Conservation (phyloP, 2,888 invertebrate species). For the Leuctra nigra region DNA sequence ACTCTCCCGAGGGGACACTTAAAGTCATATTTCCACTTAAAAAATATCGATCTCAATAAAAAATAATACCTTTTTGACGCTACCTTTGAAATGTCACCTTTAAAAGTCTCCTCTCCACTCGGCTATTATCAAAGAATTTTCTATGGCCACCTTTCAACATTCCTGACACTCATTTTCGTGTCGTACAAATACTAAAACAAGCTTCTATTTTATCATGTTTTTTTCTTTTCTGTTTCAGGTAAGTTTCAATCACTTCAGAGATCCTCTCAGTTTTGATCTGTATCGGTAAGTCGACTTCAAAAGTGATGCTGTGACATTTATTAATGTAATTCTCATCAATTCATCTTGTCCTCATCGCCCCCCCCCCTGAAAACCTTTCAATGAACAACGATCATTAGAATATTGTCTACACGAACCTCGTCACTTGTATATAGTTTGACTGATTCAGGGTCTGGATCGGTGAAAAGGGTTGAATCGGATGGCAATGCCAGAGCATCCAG, state of each 20-base stretch:
- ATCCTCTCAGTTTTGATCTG: not conserved
- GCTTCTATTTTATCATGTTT: not conserved
- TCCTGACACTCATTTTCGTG: not conserved
- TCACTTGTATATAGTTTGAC: not conserved
- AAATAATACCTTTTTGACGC: conserved; percentile 15
- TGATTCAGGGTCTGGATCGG: not conserved
- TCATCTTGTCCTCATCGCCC: not conserved
- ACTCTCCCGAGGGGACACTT: conserved; percentile 24
- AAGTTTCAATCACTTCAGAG: not conserved
- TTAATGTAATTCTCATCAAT: not conserved
- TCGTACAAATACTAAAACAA: not conserved
- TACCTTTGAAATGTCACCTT: conserved; percentile 16
- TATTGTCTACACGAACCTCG: not conserved
- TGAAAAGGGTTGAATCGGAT: conserved; percentile 8
- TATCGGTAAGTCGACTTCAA: not conserved
- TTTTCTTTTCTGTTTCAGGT: not conserved
- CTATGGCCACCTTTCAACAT: not conserved
- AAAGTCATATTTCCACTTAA: conserved; percentile 17
- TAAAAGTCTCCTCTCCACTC: not conserved
- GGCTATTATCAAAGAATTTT: too few relatives aligned
- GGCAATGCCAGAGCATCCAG: too few relatives aligned
- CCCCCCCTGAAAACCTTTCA: not conserved
- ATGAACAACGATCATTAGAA: not conserved
- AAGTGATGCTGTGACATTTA: not conserved
- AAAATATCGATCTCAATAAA: conserved; percentile 13